phyloP scores from a whole-genome alignment of 2,888 invertebrate genomes.

The Epiblema foenella region DNA sequence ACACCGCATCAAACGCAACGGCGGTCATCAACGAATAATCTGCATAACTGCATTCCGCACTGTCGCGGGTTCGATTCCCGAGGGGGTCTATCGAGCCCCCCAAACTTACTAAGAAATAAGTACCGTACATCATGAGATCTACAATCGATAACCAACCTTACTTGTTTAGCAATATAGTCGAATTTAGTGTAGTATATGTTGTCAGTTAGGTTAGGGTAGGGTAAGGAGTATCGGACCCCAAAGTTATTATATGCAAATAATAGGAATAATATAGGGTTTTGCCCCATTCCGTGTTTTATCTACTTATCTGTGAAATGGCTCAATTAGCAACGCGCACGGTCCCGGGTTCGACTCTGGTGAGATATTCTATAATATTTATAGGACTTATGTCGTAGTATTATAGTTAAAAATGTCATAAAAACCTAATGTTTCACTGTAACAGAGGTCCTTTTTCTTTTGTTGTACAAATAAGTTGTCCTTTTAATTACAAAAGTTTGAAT shows the following conservation, averaged over 20 bases:
- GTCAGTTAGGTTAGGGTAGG: conserved; percentile 20
- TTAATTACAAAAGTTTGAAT: conserved; percentile 56
- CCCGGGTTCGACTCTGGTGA: conserved; percentile 46
- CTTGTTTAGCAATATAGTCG: background rate
- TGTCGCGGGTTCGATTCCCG: conserved; percentile 68
- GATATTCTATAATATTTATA: conserved; percentile 15
- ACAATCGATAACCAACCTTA: background rate
- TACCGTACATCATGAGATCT: background rate
- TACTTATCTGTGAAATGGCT: conserved; percentile 84
- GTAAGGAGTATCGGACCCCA: conserved; percentile 62
- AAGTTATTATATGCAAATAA: conserved; percentile 84
- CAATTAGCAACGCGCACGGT: conserved; percentile 76
- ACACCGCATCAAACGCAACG: conserved; percentile 59
- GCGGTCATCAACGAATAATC: conserved; percentile 71
- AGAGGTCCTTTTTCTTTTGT: background rate
- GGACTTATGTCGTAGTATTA: conserved; percentile 44
- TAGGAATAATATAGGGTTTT: conserved; percentile 79
- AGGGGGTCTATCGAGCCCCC: conserved; percentile 52
- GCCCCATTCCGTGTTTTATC: conserved; percentile 80
- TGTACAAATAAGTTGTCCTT: background rate
- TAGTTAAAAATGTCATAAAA: background rate
- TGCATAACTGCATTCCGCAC: conserved; percentile 76
- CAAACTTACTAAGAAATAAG: conserved; percentile 33
- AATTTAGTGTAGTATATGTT: background rate
- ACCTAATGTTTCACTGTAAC: background rate